phyloP scores from a whole-genome alignment of 2,113 vertebrate genomes.

The Lampris incognitus region DNA sequence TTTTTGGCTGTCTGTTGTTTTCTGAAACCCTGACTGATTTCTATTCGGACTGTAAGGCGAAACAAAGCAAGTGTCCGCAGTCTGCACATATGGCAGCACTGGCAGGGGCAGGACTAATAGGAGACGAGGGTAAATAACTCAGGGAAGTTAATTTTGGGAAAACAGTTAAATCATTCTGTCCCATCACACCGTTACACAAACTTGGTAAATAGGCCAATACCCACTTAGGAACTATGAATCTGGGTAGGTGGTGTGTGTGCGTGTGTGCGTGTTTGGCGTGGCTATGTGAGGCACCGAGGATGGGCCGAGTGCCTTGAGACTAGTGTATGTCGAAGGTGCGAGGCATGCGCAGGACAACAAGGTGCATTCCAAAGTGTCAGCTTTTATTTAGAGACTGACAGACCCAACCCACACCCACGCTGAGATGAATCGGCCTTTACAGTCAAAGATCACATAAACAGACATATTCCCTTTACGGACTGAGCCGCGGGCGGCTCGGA shows the following conservation, averaged over 20 bases:
- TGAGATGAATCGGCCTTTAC: neutral
- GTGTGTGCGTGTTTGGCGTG: neutral
- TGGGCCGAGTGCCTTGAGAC: neutral
- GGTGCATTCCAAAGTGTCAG: neutral
- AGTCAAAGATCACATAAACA: neutral
- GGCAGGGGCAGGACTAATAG: too few species aligned
- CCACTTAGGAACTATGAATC: too few species aligned
- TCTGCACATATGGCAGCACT: too few species aligned
- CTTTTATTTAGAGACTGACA: constrained; percentile 2
- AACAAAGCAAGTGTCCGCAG: too few species aligned
- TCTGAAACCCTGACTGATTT: too few species aligned
- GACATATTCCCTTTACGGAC: neutral
- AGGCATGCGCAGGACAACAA: constrained; percentile 7
- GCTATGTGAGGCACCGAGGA: neutral
- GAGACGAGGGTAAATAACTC: too few species aligned
- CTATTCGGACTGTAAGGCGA: too few species aligned
- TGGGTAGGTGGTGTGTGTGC: neutral
- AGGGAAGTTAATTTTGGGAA: too few species aligned
- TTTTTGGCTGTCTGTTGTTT: too few species aligned
- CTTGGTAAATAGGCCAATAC: too few species aligned
- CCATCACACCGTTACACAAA: too few species aligned
- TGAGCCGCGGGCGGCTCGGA: neutral
- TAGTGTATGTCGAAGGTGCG: neutral
- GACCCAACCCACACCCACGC: neutral
- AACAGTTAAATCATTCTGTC: neutral